phyloP scores from a whole-genome alignment of 2,888 invertebrate species.

The Ochropleura plecta region DNA sequence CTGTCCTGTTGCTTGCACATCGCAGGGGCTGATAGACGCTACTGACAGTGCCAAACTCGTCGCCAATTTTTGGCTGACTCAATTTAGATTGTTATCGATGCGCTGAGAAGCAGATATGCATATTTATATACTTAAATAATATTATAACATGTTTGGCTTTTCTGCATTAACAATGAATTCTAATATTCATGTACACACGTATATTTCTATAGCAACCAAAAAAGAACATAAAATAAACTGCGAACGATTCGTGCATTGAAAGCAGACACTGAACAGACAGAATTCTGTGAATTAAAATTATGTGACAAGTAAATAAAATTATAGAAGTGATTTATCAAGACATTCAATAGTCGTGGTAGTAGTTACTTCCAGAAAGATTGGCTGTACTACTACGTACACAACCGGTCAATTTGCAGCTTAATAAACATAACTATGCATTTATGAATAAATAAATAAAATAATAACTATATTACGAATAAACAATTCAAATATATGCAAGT shows the following conservation, averaged over 20 bases:
- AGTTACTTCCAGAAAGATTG: neutral
- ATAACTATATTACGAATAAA: constrained; percentile 7
- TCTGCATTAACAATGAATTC: too few relatives aligned
- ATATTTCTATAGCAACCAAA: neutral
- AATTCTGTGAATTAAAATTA: neutral
- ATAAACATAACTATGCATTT: constrained; percentile 39
- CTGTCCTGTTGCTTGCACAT: too few relatives aligned
- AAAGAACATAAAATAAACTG: neutral
- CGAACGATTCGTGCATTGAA: neutral
- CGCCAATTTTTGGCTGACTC: too few relatives aligned
- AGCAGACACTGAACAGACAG: neutral
- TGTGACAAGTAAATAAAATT: neutral
- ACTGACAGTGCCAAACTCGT: too few relatives aligned
- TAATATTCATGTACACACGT: neutral
- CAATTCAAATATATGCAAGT: constrained; percentile 51
- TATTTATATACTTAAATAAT: too few relatives aligned
- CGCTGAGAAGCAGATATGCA: too few relatives aligned
- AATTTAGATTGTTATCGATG: too few relatives aligned
- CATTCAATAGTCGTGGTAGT: neutral
- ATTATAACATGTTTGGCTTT: too few relatives aligned
- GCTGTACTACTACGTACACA: constrained; percentile 1
- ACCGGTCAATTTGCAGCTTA: constrained; percentile 8
- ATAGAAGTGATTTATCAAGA: neutral
- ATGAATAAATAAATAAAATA: constrained; percentile 42
- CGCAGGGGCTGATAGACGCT: too few relatives aligned